Evolutionary conservation across 2,888 invertebrate genomes (phyloP), one percentile per base, ranked within the genome.

Genomic region (Miltochrista miniata): DNA sequence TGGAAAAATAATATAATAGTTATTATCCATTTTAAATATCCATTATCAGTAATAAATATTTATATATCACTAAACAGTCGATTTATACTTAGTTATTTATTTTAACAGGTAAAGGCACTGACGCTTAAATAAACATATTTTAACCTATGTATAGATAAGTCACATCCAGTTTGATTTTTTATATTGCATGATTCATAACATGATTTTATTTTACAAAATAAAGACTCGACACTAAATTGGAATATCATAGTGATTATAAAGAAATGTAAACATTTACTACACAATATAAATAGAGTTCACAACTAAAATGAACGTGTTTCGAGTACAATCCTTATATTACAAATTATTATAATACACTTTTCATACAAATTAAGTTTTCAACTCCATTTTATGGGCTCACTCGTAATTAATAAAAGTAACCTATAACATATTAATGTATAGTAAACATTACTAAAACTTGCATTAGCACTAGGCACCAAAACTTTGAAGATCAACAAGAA

Each of bases 1-100:
- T 90, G 87, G 81, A 90, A 91, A 91, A 91, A 91, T 91, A 88
- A 79, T 83, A 70, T 82, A 77, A 83, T 68, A 68, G 78, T 79
- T 82, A 84, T 85, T 74, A 72, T 30, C 30, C 30, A 31, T 85
- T 83, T 81, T 79, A 80, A 85, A 85, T 85, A 86, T 82, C 70
- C 64, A 74, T 73, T 76, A 81, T 74, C 71, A 74, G 74, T 81
- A 84, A 83, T 83, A 84, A 81, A 85, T 78, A 74, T 77, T 81
- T 83, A 81, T 69, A 79, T 81, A 85, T 85, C 77, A 79, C 87
- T 87, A 87, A 68, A 86, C 83, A 87, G 84, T 86, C 85, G 77
- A 68, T 74, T 81, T 78, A 81, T 75, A 75, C 73, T 83, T 76
- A 76, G 68, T 76, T 68, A 68, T 72, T 76, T 76, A 78, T 76